Evolutionary conservation across 2,113 vertebrate genomes (phyloP).

Genomic region (Cricetomys ansorgei): DNA sequence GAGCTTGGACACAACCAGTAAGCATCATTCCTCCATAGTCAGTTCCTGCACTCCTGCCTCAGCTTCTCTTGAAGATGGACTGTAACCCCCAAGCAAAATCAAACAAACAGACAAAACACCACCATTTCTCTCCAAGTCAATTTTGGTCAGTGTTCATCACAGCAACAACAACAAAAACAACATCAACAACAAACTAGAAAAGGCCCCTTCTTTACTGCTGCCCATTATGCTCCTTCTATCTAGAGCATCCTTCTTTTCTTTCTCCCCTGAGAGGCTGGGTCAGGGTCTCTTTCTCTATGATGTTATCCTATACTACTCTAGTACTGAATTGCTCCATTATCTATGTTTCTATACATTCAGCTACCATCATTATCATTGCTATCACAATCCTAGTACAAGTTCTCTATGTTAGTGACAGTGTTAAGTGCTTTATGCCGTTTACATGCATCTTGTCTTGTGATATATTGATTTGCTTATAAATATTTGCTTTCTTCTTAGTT

Average conservation of each 20-base stretch:
- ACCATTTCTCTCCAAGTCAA: neutral
- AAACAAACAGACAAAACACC: neutral
- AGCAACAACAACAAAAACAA: neutral
- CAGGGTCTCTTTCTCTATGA: neutral
- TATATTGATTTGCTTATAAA: neutral
- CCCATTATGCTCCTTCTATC: neutral
- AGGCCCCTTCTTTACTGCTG: neutral
- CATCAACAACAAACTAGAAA: neutral
- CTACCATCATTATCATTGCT: neutral
- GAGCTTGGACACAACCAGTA: neutral
- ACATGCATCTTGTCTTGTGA: neutral
- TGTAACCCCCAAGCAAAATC: neutral
- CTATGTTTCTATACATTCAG: neutral
- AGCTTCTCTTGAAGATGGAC: neutral
- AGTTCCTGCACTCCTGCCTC: neutral
- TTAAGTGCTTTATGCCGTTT: neutral
- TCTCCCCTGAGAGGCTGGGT: neutral
- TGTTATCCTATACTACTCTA: neutral
- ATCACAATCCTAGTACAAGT: neutral
- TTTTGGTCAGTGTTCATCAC: neutral
- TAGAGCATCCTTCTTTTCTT: neutral
- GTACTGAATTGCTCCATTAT: neutral
- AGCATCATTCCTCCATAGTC: neutral
- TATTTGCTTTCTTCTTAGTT: neutral
- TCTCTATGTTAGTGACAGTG: neutral